Percentiles rank a stretch among this genome's conserved stretches.
Evolutionary conservation across 2,797 vertebrate genomes (phyloP).

Genomic region (Hoplostethus mediterraneus): DNA sequence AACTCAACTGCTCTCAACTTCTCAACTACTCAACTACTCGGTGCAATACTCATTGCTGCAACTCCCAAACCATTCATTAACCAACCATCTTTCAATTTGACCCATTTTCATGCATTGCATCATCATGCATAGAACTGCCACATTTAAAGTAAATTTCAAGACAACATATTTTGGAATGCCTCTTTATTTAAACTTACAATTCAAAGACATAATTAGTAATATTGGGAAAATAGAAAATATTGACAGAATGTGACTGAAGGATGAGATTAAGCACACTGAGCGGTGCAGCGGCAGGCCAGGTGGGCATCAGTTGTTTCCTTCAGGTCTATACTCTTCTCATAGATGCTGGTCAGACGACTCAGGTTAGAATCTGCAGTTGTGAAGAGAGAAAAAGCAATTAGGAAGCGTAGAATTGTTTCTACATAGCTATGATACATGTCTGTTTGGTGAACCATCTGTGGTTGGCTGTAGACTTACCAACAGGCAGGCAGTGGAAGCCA

Average conservation of each 20-base stretch:
- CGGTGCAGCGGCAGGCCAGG: slow-evolving; percentile 78
- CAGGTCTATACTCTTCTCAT: slow-evolving; percentile 78
- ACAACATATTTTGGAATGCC: slow-evolving; percentile 15
- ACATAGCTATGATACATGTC: background rate
- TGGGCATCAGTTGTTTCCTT: slow-evolving; percentile 76
- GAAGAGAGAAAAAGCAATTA: slow-evolving; percentile 25
- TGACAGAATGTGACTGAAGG: background rate
- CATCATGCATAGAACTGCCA: too few relatives aligned
- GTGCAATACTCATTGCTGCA: too few relatives aligned
- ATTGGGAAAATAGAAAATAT: slow-evolving; percentile 14
- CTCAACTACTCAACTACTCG: too few relatives aligned
- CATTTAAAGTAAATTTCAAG: background rate
- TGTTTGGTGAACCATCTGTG: background rate
- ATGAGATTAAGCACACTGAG: slow-evolving; percentile 72
- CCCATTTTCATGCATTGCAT: too few relatives aligned
- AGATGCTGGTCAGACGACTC: slow-evolving; percentile 67
- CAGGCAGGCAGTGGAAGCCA: slow-evolving; percentile 82
- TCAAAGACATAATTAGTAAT: background rate
- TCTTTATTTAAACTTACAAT: slow-evolving; percentile 56
- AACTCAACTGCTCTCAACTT: too few relatives aligned
- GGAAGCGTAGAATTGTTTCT: background rate
- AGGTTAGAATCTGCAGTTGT: slow-evolving; percentile 71
- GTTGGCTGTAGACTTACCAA: slow-evolving; percentile 69
- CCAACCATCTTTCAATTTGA: too few relatives aligned
- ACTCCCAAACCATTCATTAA: too few relatives aligned